Conservation (phyloP, 2,113 vertebrate genomes). For the Notothenia rossii region DNA sequence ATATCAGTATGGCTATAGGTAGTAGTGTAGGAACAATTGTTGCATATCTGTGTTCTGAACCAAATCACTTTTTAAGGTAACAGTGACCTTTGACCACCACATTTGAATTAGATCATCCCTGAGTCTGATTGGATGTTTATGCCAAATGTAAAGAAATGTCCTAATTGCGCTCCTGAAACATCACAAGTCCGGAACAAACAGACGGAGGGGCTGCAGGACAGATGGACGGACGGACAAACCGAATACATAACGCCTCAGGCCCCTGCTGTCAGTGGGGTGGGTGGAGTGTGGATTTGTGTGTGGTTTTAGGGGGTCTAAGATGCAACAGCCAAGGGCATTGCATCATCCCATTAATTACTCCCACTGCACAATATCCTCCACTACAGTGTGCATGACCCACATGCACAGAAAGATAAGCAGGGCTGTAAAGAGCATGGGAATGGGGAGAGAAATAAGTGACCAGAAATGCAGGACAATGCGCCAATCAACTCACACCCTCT, state of each 20-base stretch:
- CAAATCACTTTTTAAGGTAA: no score
- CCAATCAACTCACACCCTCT: conserved; percentile 34
- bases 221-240: no score
- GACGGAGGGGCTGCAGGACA: no score
- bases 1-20: no score
- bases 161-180: no score
- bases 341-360: conserved; percentile 77
- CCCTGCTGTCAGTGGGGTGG: background rate
- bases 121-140: no score
- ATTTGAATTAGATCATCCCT: no score
- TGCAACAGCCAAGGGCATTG: conserved; percentile 65
- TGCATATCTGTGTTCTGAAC: no score
- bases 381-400: conserved; percentile 64
- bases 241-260: conserved; percentile 4
- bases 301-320: conserved; percentile 43
- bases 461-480: conserved; percentile 34
- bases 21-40: no score
- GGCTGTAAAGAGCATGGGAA: conserved; percentile 46
- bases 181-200: no score
- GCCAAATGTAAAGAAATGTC: no score
- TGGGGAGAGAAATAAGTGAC: conserved; percentile 2
- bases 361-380: conserved; percentile 60
- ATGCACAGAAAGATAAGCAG: conserved; percentile 57
- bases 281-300: background rate
- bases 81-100: no score